These are phyloP conservation scores for Aphelenchoides bicaudatus DNA, from an alignment of 2,888 invertebrate genomes.

Conservation along the genomic window DNA sequence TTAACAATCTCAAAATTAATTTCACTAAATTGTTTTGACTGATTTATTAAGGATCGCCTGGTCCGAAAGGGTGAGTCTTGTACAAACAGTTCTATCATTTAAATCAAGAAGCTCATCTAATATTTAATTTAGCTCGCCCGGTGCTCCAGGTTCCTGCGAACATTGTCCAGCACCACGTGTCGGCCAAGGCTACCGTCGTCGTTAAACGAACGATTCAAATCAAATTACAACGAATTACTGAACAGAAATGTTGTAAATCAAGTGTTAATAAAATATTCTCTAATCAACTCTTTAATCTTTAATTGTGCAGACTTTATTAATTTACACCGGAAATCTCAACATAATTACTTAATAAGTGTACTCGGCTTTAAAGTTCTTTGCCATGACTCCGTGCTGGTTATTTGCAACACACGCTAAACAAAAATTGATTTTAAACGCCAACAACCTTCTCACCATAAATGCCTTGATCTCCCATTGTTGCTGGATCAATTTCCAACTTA, in stretches of 20 bases:
- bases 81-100: no score
- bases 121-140: no score
- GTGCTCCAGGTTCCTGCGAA: constrained; percentile 54
- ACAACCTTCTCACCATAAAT: constrained; percentile 24
- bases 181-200: constrained; percentile 49
- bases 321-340: no score
- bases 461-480: constrained; percentile 60
- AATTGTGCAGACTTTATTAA: constrained; percentile 19
- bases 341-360: constrained; percentile 55
- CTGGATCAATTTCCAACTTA: constrained; percentile 59
- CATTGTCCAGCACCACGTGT: constrained; percentile 58
- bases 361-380: constrained; percentile 60
- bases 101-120: no score
- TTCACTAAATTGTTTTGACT: neutral
- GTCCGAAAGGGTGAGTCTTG: constrained; percentile 33
- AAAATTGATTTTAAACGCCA: neutral
- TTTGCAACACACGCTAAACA: constrained; percentile 54
- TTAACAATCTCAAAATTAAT: no score
- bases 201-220: no score
- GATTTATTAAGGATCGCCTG: constrained; percentile 13
- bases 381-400: constrained; percentile 58
- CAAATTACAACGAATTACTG: no score
- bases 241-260: no score
- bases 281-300: neutral
- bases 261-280: no score